These are phyloP conservation scores for Patella caerulea DNA, from an alignment of 2,888 invertebrate species.

Conservation along the genomic window DNA sequence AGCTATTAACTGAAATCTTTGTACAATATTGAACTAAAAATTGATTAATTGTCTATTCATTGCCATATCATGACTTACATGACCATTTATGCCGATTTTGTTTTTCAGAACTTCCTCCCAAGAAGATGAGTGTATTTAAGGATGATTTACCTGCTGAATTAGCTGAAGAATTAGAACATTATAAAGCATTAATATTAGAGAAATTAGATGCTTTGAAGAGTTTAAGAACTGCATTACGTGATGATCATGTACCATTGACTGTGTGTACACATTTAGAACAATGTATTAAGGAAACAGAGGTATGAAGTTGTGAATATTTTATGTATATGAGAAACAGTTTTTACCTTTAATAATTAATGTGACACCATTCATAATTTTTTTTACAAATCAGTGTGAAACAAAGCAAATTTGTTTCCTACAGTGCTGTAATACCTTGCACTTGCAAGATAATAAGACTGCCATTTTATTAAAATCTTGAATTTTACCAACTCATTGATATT, in stretches of 20 bases:
- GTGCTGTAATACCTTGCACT: no score
- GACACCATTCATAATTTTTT: no score
- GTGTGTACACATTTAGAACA: slow-evolving; percentile 69
- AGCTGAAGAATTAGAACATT: slow-evolving; percentile 63
- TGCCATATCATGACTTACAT: no score
- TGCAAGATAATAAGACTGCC: no score
- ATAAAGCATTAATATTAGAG: slow-evolving; percentile 63
- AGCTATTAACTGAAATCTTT: background rate
- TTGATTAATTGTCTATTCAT: no score
- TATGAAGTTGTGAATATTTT: slow-evolving; percentile 25
- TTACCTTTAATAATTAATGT: no score
- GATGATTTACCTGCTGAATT: slow-evolving; percentile 58
- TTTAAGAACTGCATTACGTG: slow-evolving; percentile 54
- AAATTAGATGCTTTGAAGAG: slow-evolving; percentile 62
- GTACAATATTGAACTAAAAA: no score
- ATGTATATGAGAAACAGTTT: no score
- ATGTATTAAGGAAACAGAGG: slow-evolving; percentile 71
- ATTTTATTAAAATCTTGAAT: background rate
- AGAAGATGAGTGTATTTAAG: slow-evolving; percentile 29
- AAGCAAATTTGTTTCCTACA: no score
- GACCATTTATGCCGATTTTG: no score
- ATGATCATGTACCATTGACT: slow-evolving; percentile 65
- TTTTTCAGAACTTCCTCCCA: slow-evolving; percentile 39
- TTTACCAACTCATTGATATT: background rate
- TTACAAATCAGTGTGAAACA: no score